Evolutionary conservation across 2,113 vertebrate genomes (phyloP).

Genomic region (Brachirus orientalis): DNA sequence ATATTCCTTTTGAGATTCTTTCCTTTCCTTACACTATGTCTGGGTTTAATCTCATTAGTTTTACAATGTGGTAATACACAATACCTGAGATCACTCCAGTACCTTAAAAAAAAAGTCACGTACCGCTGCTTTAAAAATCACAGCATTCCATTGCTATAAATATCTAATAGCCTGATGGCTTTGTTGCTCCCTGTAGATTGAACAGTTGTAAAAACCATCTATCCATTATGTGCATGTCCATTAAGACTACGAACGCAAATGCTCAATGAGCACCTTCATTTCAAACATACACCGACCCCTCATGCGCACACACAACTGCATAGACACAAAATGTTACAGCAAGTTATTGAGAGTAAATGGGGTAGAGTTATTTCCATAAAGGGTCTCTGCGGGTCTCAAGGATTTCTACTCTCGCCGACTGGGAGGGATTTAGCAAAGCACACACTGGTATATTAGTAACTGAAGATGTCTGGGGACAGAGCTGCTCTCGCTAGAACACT

Average conservation of each 20-base stretch:
- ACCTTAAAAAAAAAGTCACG: constrained; percentile 40
- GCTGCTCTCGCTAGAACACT: constrained; percentile 68
- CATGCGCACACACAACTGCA: constrained; percentile 12
- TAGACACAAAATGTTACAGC: constrained; percentile 47
- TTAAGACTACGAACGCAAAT: constrained; percentile 65
- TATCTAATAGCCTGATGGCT: constrained; percentile 75
- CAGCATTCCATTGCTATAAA: constrained; percentile 57
- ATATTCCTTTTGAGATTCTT: constrained; percentile 53
- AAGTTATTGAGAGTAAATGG: constrained; percentile 78
- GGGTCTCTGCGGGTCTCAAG: constrained; percentile 79
- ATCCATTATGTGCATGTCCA: constrained; percentile 73
- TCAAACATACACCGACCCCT: constrained; percentile 38
- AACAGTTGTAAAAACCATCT: constrained; percentile 75
- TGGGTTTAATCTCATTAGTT: constrained; percentile 60
- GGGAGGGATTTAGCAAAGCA: constrained; percentile 78
- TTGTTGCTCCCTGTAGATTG: constrained; percentile 72
- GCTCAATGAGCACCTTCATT: constrained; percentile 58
- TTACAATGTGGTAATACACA: constrained; percentile 31
- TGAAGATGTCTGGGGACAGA: constrained; percentile 77
- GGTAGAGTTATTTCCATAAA: constrained; percentile 84
- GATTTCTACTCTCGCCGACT: constrained; percentile 74
- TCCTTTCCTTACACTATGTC: constrained; percentile 27
- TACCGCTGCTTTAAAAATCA: constrained; percentile 48
- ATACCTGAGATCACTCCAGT: constrained; percentile 45
- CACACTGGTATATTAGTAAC: constrained; percentile 80